Evolutionary conservation across 2,888 invertebrate species (phyloP).

Genomic region (Caenorhabditis imperialis): DNA sequence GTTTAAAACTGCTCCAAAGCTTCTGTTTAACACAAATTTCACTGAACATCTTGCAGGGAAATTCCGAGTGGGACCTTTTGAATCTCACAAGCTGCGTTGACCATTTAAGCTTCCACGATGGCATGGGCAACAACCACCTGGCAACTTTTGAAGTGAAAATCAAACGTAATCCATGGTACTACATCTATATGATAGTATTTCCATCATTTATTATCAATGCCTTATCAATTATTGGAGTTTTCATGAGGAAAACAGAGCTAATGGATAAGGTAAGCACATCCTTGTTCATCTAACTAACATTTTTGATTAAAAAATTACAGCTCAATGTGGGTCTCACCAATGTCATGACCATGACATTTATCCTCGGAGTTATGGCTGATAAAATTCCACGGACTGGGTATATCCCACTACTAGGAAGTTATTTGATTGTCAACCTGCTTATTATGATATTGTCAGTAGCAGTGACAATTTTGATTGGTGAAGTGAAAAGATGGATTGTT

Average conservation of each 20-base stretch:
- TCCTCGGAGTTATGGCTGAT: constrained; percentile 34
- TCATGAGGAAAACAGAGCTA: constrained; percentile 26
- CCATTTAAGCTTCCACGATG: constrained; percentile 9
- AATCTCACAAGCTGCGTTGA: constrained; percentile 17
- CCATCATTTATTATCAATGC: constrained; percentile 39
- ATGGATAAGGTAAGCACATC: constrained; percentile 45
- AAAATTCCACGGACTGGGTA: constrained; percentile 26
- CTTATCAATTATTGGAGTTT: constrained; percentile 37
- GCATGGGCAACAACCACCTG: too few relatives aligned
- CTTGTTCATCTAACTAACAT: neutral
- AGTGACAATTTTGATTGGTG: neutral
- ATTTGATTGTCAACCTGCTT: constrained; percentile 31
- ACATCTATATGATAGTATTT: constrained; percentile 36
- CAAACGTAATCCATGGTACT: constrained; percentile 36
- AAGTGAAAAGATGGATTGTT: constrained; percentile 8
- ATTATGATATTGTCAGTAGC: constrained; percentile 34
- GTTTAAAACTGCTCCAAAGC: neutral
- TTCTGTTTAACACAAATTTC: neutral
- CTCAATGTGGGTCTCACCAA: constrained; percentile 31
- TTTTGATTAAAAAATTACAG: constrained; percentile 1
- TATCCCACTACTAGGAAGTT: constrained; percentile 33
- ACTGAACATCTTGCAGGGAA: constrained; percentile 14
- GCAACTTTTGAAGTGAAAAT: constrained; percentile 25
- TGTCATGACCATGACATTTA: constrained; percentile 42
- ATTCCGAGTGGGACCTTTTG: constrained; percentile 34